phyloP scores from a whole-genome alignment of 2,888 invertebrate genomes.

The Hydroisotoma schaefferi region DNA sequence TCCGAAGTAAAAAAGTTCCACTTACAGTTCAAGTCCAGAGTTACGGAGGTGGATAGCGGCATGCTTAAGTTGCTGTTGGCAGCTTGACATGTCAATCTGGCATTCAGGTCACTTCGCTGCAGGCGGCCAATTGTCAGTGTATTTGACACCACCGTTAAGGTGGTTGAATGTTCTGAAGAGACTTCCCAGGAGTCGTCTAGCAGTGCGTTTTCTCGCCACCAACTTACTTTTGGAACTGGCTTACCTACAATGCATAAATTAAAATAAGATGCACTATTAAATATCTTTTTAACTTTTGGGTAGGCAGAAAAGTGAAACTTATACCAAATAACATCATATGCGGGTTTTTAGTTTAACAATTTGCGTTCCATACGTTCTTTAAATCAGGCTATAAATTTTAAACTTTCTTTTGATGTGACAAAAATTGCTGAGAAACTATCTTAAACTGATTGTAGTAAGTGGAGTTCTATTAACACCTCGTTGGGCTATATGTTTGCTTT shows the following conservation, averaged over 20 bases:
- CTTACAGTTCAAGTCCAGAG: constrained; percentile 72
- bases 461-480: too few species aligned
- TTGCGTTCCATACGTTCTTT: too few species aligned
- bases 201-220: constrained; percentile 72
- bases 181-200: constrained; percentile 68
- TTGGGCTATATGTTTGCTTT: too few species aligned
- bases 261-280: not conserved
- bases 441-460: too few species aligned
- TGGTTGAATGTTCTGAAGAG: constrained; percentile 56
- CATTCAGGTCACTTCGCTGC: constrained; percentile 65
- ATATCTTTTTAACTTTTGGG: too few species aligned
- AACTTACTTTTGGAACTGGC: constrained; percentile 67
- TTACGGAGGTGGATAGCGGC: constrained; percentile 65
- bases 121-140: constrained; percentile 66
- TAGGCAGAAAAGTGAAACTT: too few species aligned
- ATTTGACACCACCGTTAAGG: constrained; percentile 64
- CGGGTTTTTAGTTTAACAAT: too few species aligned
- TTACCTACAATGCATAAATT: constrained; percentile 58
- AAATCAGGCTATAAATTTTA: too few species aligned
- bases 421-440: too few species aligned
- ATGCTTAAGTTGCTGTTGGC: constrained; percentile 68
- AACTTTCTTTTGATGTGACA: too few species aligned
- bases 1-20: too few species aligned
- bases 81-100: constrained; percentile 68
- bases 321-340: too few species aligned